Conservation (phyloP, 2,797 vertebrate genomes). For the Microctenopoma steveboyesi region DNA sequence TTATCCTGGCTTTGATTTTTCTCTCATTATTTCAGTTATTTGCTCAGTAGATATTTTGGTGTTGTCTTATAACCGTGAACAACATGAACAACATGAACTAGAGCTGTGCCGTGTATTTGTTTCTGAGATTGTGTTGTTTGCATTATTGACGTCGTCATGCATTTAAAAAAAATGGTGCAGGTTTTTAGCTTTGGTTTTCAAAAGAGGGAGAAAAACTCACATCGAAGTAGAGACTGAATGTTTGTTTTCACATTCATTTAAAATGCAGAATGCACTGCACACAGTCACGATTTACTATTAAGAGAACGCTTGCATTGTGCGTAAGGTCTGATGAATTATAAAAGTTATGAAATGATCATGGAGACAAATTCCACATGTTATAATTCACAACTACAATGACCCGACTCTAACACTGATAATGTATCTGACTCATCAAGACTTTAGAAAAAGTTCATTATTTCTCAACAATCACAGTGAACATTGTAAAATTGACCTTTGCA, state of each 20-base stretch:
- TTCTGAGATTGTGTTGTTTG: not conserved
- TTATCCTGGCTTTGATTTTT: not conserved
- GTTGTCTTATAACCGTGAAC: too few relatives aligned
- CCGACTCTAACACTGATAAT: conserved; percentile 17
- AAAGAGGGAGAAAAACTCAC: too few relatives aligned
- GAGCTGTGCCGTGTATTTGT: not conserved
- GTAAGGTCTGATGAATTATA: too few relatives aligned
- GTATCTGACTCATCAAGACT: conserved; percentile 28
- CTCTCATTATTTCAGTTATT: not conserved
- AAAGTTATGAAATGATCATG: too few relatives aligned
- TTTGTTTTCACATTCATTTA: too few relatives aligned
- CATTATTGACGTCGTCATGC: not conserved
- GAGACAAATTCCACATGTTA: conserved; percentile 2
- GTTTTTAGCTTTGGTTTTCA: not conserved
- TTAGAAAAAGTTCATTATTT: conserved; percentile 39
- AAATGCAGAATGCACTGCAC: not conserved
- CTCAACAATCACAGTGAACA: conserved; percentile 24
- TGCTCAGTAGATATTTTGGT: not conserved
- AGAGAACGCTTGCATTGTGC: not conserved
- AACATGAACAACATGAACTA: too few relatives aligned
- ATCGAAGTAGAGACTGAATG: too few relatives aligned
- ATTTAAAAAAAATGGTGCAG: too few relatives aligned
- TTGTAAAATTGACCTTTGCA: conserved; percentile 35
- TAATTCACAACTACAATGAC: conserved; percentile 22
- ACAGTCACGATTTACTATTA: not conserved